Conservation (phyloP, 2,888 invertebrate genomes). For the Troides helena region DNA sequence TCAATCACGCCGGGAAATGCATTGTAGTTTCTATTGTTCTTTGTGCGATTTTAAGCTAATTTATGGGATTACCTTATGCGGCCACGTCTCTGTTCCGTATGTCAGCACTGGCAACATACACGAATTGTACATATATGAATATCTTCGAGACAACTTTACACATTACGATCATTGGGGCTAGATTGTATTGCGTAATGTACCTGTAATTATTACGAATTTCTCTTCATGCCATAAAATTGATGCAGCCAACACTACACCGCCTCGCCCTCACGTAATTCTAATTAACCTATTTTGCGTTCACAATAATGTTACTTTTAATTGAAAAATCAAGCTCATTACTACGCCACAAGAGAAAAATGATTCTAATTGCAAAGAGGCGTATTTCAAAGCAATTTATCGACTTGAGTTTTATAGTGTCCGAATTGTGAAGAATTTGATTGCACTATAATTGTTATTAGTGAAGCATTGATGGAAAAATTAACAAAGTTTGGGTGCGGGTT, state of each 20-base stretch:
- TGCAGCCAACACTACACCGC: slow-evolving; percentile 54
- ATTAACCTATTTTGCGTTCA: slow-evolving; percentile 65
- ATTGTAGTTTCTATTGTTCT: too few relatives aligned
- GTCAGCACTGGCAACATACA: too few relatives aligned
- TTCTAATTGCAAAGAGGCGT: slow-evolving; percentile 37
- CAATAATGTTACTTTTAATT: slow-evolving; percentile 55
- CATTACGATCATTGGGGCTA: background rate
- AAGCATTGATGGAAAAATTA: slow-evolving; percentile 53
- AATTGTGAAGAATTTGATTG: slow-evolving; percentile 61
- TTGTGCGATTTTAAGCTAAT: too few relatives aligned
- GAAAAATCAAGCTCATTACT: slow-evolving; percentile 37
- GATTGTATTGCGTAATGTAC: slow-evolving; percentile 44
- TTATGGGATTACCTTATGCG: too few relatives aligned
- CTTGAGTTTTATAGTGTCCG: slow-evolving; percentile 39
- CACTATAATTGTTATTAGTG: slow-evolving; percentile 59
- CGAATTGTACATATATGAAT: too few relatives aligned
- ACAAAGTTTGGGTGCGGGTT: slow-evolving; percentile 38
- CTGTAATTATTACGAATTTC: slow-evolving; percentile 67
- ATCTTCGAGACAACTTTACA: too few relatives aligned
- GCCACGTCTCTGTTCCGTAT: background rate
- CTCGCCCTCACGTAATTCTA: slow-evolving; percentile 44
- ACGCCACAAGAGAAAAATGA: slow-evolving; percentile 35
- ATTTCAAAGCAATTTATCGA: slow-evolving; percentile 34
- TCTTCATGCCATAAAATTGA: slow-evolving; percentile 63
- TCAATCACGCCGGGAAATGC: too few relatives aligned